Evolutionary conservation across 1,140 invertebrate species (phyloP), one percentile per base, ranked within the genome.

Genomic region (Palaemon carinicauda): DNA sequence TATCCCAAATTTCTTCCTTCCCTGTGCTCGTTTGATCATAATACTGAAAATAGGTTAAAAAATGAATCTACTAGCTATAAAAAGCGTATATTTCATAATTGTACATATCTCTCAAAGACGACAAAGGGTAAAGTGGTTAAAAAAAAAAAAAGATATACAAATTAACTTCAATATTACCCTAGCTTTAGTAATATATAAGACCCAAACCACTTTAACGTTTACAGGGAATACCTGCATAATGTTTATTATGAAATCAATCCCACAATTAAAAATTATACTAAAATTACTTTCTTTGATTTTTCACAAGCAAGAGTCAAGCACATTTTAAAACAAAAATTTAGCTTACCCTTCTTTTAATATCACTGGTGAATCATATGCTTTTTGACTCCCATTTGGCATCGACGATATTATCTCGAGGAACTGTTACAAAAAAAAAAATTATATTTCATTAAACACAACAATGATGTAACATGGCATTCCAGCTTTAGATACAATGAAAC

Each of bases 321-420:
- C 12, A 9, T 51, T 9, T 0, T 31, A 73, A 41, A 24, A 17
- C 4, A 52, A 74, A 24, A 74, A 60, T 24, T 15, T 2, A 80
- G 92, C 94, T 94, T 93, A 97, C 96, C 96, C 96, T 94, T 97
- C 96, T 93, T 97, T 97, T n/a, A 98, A 92, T 87, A 96, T 93
- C 88, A 97, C 95, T 85, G 96, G 95, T 90, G 91, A 91, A 88
- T 93, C 92, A 81, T 91, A 90, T 77, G 89, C 90, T 87, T 90
- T 90, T 83, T 92, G 90, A 73, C 89, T 89, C 17, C 91, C 91
- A 87, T 91, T 92, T 52, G 93, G 93, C 73, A 94, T 94, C 3
- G 96, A 96, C 9, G 96, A 97, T 90, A 98, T 96, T 86, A 97
- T 95, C 92, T 98, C 96, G 87, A 98, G 92, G 92, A 97, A 97